These are phyloP conservation scores for Aphelinus certus DNA, from an alignment of 1,140 invertebrate genomes.

Conservation along the genomic window DNA sequence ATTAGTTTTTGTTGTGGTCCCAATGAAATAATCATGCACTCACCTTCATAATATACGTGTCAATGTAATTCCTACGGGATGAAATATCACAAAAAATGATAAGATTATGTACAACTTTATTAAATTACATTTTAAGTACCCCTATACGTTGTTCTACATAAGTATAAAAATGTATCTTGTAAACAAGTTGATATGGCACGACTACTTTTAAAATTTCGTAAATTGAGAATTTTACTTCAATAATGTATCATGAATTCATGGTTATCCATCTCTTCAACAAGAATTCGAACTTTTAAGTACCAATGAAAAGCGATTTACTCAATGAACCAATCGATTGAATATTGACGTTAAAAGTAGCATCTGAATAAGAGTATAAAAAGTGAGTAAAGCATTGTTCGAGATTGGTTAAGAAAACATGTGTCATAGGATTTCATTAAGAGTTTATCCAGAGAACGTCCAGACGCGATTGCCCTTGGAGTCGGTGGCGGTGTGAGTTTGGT, in stretches of 20 bases:
- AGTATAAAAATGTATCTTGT: background rate
- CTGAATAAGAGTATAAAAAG: too few species aligned
- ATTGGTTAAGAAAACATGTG: too few species aligned
- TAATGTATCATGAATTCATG: too few species aligned
- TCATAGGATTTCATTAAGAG: too few species aligned
- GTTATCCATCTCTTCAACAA: too few species aligned
- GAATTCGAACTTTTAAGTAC: too few species aligned
- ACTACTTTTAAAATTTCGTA: background rate
- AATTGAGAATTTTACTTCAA: too few species aligned
- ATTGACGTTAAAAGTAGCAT: too few species aligned
- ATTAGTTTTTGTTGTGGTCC: background rate
- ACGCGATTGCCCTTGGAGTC: constrained; percentile 54
- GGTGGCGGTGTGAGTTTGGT: constrained; percentile 50
- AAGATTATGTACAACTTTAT: constrained; percentile 21
- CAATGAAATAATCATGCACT: background rate
- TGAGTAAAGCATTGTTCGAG: too few species aligned
- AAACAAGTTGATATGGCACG: constrained; percentile 4
- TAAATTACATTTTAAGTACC: background rate
- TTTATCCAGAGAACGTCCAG: constrained; percentile 55
- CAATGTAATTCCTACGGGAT: too few species aligned
- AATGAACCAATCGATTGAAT: too few species aligned
- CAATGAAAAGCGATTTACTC: too few species aligned
- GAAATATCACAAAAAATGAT: background rate
- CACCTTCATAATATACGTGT: constrained; percentile 3
- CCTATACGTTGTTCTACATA: constrained; percentile 8